Base-by-base conservation (phyloP, 2,113 vertebrate species). In the Megatriorchis doriae region DNA sequence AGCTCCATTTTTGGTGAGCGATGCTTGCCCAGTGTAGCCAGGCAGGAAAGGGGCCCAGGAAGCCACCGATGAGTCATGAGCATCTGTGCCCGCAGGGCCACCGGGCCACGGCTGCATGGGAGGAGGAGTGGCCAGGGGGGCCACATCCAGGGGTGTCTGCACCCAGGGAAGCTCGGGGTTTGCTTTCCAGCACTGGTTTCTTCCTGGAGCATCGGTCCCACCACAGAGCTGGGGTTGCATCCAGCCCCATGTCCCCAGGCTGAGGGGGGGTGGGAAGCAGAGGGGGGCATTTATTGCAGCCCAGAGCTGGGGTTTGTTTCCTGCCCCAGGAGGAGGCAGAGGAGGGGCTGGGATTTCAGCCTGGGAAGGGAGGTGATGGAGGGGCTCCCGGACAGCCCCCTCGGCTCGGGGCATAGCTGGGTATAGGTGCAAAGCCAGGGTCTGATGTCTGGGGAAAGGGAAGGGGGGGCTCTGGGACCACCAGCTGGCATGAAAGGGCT, bases 21-120 rank as follows among this genome's bases (percentile, higher is more conserved):
- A n/a, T 3, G 42, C 80, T 72, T 5, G 3, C 14, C 18, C 53
- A 40, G 53, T 3, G 2, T 1, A 0, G 67, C 34, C 0, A 0
- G 50, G 63, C 86, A 92, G 84, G 93, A 94, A 96, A 91, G 56
- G 29, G 86, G 68, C 95, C 93, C 95, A 96, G 91, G 91, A 96
- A 97, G 81, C 65, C 84, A 91, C 23, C 0, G 1, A 27, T 94
- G 91, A 97, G 81, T 96, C 94, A 97, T 1, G 3, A 86, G 36
- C 21, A 17, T 74, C 52, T 63, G 78, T 40, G 61, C 73, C 83
- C 1, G 0, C 13, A 8, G 43, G 23, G 92, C 61, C 63, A 75
- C 34, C 15, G 7, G 9, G 71, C 34, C 42, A 58, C 0, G 1
- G 78, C 83, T 61, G 61, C 0, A 0, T 0, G 0, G 36, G n/a